These are phyloP conservation scores for Spea multiplicata DNA, from an alignment of 2,113 vertebrate genomes.

Conservation along the genomic window DNA sequence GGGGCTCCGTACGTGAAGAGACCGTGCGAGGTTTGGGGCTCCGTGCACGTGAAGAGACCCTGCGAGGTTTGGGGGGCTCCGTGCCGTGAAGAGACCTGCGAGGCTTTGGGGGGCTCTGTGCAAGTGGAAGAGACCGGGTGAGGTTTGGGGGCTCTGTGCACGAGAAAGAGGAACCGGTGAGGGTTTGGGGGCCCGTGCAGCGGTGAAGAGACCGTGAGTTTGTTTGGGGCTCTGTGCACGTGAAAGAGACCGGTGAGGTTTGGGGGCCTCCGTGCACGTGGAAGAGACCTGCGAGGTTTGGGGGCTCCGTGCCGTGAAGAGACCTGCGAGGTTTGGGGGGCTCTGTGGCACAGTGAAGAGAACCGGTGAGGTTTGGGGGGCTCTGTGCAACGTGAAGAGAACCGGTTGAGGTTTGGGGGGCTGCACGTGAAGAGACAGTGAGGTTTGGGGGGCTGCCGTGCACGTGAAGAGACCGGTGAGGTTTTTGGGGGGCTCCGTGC, in stretches of 20 bases:
- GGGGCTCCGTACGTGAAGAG: not conserved
- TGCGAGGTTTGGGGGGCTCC: not conserved
- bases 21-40: not conserved
- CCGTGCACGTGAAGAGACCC: not conserved
- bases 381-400: not conserved
- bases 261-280: not conserved
- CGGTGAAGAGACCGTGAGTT: too few relatives aligned
- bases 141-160: too few relatives aligned
- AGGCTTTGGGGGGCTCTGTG: not conserved
- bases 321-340: too few relatives aligned
- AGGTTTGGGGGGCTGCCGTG: too few relatives aligned
- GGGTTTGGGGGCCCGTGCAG: too few relatives aligned
- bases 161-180: too few relatives aligned
- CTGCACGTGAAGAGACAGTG: too few relatives aligned
- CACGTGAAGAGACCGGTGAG: too few relatives aligned
- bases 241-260: not conserved
- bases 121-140: not conserved
- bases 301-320: too few relatives aligned
- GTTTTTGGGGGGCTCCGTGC: not conserved
- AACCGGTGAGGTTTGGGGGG: not conserved
- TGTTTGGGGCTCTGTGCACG: not conserved
- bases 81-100: not conserved
- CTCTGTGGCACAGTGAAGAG: not conserved
- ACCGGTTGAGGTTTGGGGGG: not conserved
- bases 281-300: not conserved